Percentiles rank a stretch among this genome's conserved stretches.
Conservation (phyloP, 1,140 invertebrate genomes). For the Littorina saxatilis region DNA sequence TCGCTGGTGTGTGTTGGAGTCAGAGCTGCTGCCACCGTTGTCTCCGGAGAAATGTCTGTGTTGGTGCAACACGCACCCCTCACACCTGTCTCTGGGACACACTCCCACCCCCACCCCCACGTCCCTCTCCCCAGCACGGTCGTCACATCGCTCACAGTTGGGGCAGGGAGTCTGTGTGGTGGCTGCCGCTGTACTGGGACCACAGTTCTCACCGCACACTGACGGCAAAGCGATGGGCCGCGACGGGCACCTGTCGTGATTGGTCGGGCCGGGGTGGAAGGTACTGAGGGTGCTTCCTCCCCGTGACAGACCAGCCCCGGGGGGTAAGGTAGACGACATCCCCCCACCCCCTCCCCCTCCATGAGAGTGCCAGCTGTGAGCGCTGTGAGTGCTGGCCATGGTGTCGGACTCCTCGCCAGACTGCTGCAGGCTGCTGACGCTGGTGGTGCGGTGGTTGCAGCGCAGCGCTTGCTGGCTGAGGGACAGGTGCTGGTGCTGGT, state of each 20-base stretch:
- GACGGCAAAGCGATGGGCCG: constrained; percentile 23
- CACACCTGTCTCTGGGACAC: constrained; percentile 7
- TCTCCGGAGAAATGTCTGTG: constrained; percentile 10
- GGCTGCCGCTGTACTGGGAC: constrained; percentile 22
- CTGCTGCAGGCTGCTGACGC: constrained; percentile 62
- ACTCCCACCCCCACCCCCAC: not conserved
- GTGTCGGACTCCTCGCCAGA: constrained; percentile 69
- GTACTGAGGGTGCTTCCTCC: constrained; percentile 53
- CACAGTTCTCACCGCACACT: constrained; percentile 14
- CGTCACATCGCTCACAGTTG: constrained; percentile 19
- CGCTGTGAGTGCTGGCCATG: constrained; percentile 66
- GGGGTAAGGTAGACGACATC: not conserved
- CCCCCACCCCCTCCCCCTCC: not conserved
- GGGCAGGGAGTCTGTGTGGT: constrained; percentile 28
- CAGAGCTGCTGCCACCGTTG: constrained; percentile 10
- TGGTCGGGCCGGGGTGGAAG: constrained; percentile 60
- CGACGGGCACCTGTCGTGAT: constrained; percentile 44
- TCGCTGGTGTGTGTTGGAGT: constrained; percentile 26
- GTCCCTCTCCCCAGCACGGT: not conserved
- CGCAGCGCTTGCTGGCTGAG: constrained; percentile 54
- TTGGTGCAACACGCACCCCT: not conserved
- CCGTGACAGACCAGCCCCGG: not conserved
- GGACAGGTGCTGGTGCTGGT: constrained; percentile 49
- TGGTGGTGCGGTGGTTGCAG: constrained; percentile 46
- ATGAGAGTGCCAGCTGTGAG: constrained; percentile 60